Base-by-base conservation (phyloP, 2,888 invertebrate species). In the Ormyrus labotus region DNA sequence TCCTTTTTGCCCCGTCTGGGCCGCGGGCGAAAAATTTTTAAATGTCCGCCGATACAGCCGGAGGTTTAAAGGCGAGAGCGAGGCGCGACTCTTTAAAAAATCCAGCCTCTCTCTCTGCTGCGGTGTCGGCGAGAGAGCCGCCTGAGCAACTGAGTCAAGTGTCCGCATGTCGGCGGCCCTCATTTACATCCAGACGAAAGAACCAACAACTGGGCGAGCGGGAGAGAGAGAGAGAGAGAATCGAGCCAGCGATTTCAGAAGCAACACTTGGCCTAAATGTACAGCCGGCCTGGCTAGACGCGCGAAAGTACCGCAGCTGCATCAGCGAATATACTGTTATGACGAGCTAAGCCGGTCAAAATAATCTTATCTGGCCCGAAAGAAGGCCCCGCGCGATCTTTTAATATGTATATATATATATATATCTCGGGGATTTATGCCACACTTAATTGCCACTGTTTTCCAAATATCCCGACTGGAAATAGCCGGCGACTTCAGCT, bases 111-210 rank as follows among this genome's bases (percentile, higher is more conserved):
- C 80, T 45, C 11, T 19, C 67, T 51, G 67, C 51, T 55, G 78
- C 68, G 55, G 50, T 81, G 55, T 7, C 68, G n/a, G 53, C 45
- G 71, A 63, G 82, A 78, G 83, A 84, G 84, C 84, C 83, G 78
- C 83, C 82, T 19, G 65, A 61, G 51, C 70, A 86, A 85, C 84
- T 83, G 84, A 87, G 86, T 87, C 87, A 85, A 87, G 87, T 86
- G 85, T 55, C 63, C 69, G 65, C 82, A 83, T 34, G 34, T n/a
- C 71, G 60, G 9, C 69, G 84, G 84, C 83, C 83, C 87, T 87
- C 86, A 87, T 87, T 87, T 87, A 86, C 85, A 85, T 85, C 85
- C 85, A 87, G 86, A 86, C 86, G 84, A 84, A 84, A 82, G 83
- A 83, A 81, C 69, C 82, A 83, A 60, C 61, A 63, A 68, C 80